Base-by-base conservation (phyloP, 1,140 invertebrate species). In the Scaptomyza pallida region DNA sequence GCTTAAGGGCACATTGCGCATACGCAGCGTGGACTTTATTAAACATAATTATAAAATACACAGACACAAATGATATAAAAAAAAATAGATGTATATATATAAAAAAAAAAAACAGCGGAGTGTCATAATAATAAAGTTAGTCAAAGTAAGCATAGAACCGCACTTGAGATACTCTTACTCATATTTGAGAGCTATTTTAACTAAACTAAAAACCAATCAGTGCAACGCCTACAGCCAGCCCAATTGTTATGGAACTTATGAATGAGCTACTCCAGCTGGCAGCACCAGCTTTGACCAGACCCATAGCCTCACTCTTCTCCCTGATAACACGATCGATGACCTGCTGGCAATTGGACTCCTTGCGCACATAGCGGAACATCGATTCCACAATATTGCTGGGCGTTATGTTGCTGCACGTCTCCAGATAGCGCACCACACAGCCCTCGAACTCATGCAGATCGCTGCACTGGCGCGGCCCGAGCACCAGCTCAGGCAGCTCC, bases 371-470 rank as follows among this genome's bases (percentile, higher is more conserved):
- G 48, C 94, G 95, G 82, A 97, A 95, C 62, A 96, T 92, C 1
- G 95, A 94, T 55, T 96, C 95, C 0, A 96, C 93, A 33, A 97
- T 94, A 78, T 97, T 97, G 43, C 94, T 95, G 1, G 96, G 95
- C 1, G 96, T 96, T 4, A 95, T 95, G 75, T 95, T 94, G 1
- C 90, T 75, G 74, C 96, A 97, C 1, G 89, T 92, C 89, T 95
- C 95, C 61, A 97, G 80, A 13, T 93, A 92, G 0, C 74, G 72
- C 1, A 96, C 94, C 0, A 95, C 91, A 77, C 96, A 97, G 0
- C 61, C 57, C 83, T 95, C 93, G 1, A 96, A 75, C 2, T 92
- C 91, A 0, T 91, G 83, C 37, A 96, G 92, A 62, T 95, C 93
- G 1, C 75, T 44, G 61, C 89, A 91, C 62, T 91, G 75, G 9